Evolutionary conservation across 2,888 invertebrate species (phyloP).

Genomic region (Emmelina monodactyla): DNA sequence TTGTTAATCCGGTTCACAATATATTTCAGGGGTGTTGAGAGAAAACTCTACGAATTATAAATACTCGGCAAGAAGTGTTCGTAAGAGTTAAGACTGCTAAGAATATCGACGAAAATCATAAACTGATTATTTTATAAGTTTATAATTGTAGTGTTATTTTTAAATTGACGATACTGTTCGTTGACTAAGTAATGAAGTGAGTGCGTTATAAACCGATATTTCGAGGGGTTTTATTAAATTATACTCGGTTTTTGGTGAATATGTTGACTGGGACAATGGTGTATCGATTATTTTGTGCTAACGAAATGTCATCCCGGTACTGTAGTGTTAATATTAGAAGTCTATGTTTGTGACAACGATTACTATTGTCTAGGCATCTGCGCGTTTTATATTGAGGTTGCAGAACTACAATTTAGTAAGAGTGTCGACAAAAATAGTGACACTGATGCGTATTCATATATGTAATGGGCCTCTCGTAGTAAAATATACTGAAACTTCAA

Average conservation of each 20-base stretch:
- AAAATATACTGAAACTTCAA: no score
- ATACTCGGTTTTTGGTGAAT: constrained; percentile 49
- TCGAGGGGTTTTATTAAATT: constrained; percentile 27
- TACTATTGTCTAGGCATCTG: constrained; percentile 63
- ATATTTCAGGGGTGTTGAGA: constrained; percentile 9
- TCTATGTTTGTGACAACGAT: constrained; percentile 58
- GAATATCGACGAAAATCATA: constrained; percentile 58
- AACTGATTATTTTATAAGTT: constrained; percentile 43
- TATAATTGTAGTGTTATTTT: constrained; percentile 47
- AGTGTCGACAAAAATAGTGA: constrained; percentile 51
- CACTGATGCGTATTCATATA: constrained; percentile 35
- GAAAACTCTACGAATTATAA: no score
- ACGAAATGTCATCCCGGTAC: constrained; percentile 64
- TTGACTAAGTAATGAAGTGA: background rate
- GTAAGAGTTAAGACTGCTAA: constrained; percentile 46
- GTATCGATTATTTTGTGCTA: constrained; percentile 66
- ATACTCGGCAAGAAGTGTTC: constrained; percentile 34
- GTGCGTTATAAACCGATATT: constrained; percentile 8
- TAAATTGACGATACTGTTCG: constrained; percentile 17
- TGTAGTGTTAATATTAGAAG: constrained; percentile 65
- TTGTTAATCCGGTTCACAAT: no score
- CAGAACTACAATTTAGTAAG: constrained; percentile 51
- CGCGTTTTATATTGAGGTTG: constrained; percentile 61
- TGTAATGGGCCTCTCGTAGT: no score
- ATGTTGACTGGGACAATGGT: constrained; percentile 64